Conservation (phyloP, 2,113 vertebrate species). For the Philantomba maxwellii region DNA sequence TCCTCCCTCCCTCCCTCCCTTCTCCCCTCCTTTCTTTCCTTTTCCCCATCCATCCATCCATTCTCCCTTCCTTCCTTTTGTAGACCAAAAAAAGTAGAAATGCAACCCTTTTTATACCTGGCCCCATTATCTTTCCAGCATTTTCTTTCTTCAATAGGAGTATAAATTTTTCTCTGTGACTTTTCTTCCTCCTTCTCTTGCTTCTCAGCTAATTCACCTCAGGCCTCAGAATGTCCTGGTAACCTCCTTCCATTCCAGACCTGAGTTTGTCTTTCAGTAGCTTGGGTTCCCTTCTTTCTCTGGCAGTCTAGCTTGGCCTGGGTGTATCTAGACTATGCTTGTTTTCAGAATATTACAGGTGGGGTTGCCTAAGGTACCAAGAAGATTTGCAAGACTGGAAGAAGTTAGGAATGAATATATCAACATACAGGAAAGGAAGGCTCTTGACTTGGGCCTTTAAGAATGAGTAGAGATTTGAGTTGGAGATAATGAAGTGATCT, state of each 20-base stretch:
- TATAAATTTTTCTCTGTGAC: not conserved
- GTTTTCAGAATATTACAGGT: slow-evolving; percentile 22
- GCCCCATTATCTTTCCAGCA: not conserved
- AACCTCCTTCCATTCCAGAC: not conserved
- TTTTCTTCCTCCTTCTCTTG: not conserved
- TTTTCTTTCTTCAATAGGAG: not conserved
- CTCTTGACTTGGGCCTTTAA: not conserved
- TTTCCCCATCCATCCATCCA: not conserved
- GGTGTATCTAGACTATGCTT: not conserved
- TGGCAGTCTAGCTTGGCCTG: not conserved
- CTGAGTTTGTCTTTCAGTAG: not conserved
- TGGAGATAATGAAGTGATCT: not conserved
- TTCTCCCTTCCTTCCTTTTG: not conserved
- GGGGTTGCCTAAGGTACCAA: not conserved
- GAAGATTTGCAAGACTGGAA: not conserved
- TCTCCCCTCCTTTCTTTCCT: not conserved
- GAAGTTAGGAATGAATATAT: not conserved
- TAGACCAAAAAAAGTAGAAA: not conserved
- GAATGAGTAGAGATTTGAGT: not conserved
- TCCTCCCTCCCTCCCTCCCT: not conserved
- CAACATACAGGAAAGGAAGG: not conserved
- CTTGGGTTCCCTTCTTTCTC: not conserved
- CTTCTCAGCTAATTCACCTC: not conserved
- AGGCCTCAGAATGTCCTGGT: not conserved
- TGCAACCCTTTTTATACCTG: not conserved